Conservation (phyloP, 2,888 invertebrate genomes). For the Apodemia mormo region DNA sequence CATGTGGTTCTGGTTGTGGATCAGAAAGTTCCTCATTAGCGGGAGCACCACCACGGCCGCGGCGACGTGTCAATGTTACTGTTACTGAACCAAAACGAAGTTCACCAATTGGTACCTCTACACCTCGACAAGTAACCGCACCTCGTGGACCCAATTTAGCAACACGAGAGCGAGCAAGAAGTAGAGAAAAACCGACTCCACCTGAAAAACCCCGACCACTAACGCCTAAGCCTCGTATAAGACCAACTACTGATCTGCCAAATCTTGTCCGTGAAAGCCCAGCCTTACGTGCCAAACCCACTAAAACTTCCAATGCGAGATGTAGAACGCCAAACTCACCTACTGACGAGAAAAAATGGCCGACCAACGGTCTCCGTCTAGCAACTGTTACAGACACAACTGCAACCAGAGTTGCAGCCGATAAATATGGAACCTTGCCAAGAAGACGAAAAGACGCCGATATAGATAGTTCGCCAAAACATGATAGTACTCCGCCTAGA, state of each 20-base stretch:
- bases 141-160: slow-evolving; percentile 76
- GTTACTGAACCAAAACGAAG: slow-evolving; percentile 77
- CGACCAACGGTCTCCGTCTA: slow-evolving; percentile 74
- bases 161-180: slow-evolving; percentile 81
- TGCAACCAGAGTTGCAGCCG: slow-evolving; percentile 78
- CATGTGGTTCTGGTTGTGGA: slow-evolving; percentile 89
- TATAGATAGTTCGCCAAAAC: slow-evolving; percentile 78
- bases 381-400: slow-evolving; percentile 55
- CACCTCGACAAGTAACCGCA: slow-evolving; percentile 75
- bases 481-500: slow-evolving; percentile 62
- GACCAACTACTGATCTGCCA: slow-evolving; percentile 78
- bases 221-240: slow-evolving; percentile 72
- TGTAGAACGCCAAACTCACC: slow-evolving; percentile 84
- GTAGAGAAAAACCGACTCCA: slow-evolving; percentile 80
- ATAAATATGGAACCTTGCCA: slow-evolving; percentile 90
- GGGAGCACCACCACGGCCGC: slow-evolving; percentile 69
- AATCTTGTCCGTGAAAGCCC: slow-evolving; percentile 76
- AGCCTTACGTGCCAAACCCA: slow-evolving; percentile 69
- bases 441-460: slow-evolving; percentile 86
- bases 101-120: slow-evolving; percentile 76
- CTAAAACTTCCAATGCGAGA: slow-evolving; percentile 80
- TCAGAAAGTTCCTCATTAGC: slow-evolving; percentile 90
- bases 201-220: slow-evolving; percentile 73
- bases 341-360: slow-evolving; percentile 88
- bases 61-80: slow-evolving; percentile 82